Conservation (phyloP, 1,140 invertebrate genomes). For the Mylabris phalerata region DNA sequence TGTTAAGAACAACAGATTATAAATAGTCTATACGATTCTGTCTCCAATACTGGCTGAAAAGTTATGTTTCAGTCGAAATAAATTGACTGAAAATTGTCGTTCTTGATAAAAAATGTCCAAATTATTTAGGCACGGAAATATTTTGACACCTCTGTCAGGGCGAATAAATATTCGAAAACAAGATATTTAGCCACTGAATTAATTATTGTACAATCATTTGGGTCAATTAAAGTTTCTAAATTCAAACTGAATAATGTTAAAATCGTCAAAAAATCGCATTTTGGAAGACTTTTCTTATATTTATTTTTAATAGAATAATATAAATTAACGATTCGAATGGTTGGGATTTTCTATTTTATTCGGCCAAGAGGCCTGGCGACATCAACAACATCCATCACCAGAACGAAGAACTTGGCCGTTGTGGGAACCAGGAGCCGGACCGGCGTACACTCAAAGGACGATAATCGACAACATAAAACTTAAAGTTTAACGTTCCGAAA, state of each 20-base stretch:
- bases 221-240: too few relatives aligned
- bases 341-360: too few relatives aligned
- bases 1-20: too few relatives aligned
- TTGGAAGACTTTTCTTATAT: neutral
- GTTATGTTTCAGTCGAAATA: neutral
- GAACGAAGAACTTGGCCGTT: conserved; percentile 20
- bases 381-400: conserved; percentile 33
- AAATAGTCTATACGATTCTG: neutral
- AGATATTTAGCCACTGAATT: too few relatives aligned
- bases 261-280: too few relatives aligned
- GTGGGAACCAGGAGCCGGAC: conserved; percentile 38
- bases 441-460: conserved; percentile 36
- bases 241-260: too few relatives aligned
- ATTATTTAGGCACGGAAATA: neutral
- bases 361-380: neutral
- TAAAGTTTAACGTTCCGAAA: conserved; percentile 42
- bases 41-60: neutral
- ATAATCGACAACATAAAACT: conserved; percentile 43
- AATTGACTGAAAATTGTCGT: neutral
- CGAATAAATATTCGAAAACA: too few relatives aligned
- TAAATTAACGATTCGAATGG: neutral
- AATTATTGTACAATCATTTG: too few relatives aligned
- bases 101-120: neutral
- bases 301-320: neutral
- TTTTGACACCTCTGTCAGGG: too few relatives aligned